These are phyloP conservation scores for Triplophysa tibetana DNA, from an alignment of 2,113 vertebrate species.

Conservation along the genomic window DNA sequence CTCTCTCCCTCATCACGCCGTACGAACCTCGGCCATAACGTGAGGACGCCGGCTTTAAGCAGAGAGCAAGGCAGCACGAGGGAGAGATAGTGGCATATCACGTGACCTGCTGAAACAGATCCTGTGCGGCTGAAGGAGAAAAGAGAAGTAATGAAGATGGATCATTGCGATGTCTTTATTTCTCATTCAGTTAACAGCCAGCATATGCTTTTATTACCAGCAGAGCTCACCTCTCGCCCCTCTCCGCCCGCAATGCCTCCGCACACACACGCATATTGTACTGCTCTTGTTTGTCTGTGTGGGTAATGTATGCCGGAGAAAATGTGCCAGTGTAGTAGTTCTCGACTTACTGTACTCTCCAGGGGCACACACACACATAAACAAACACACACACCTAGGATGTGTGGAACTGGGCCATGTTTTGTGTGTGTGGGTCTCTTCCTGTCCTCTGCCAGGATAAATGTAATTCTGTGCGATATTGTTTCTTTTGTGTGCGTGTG, in stretches of 20 bases:
- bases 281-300: constrained; percentile 57
- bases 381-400: constrained; percentile 64
- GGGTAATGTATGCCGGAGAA: constrained; percentile 62
- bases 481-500: background rate
- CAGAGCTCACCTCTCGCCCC: constrained; percentile 71
- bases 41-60: background rate
- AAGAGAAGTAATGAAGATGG: constrained; percentile 82
- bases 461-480: constrained; percentile 69
- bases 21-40: background rate
- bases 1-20: background rate
- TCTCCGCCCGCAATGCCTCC: constrained; percentile 21
- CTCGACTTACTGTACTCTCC: constrained; percentile 68
- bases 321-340: constrained; percentile 68
- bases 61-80: constrained; percentile 8
- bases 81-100: constrained; percentile 55
- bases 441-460: constrained; percentile 79
- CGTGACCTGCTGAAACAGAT: constrained; percentile 76
- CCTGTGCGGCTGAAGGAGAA: constrained; percentile 68
- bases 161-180: constrained; percentile 78
- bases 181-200: constrained; percentile 79
- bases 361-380: constrained; percentile 71
- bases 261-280: constrained; percentile 22
- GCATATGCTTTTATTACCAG: constrained; percentile 81
- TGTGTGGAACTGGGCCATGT: constrained; percentile 29
- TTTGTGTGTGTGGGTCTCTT: constrained; percentile 19